Base-by-base conservation (phyloP, 2,888 invertebrate genomes). In the Perdita meconis region DNA sequence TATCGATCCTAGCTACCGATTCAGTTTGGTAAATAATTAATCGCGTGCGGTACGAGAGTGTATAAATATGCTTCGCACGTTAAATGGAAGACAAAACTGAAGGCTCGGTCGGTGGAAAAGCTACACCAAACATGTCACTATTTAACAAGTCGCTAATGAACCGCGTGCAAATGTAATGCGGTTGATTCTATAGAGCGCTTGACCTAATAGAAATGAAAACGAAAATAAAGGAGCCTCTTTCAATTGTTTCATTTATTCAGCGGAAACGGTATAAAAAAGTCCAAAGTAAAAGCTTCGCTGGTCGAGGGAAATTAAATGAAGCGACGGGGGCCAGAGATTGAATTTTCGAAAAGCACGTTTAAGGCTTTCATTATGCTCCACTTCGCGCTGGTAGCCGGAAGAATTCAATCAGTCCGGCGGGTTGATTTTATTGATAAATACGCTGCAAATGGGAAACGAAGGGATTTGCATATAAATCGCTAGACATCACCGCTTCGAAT, bases 381-480 rank as follows among this genome's bases (percentile, higher is more conserved):
- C 0, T 51, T 26, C 6, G 26, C 22, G 26, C n/a, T n/a, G n/a
- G 26, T 30, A 13, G 22, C 1, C 8, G 3, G n/a, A 51, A 51
- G 22, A 26, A 22, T 40, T n/a, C 5, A 1, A 5, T 64, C 24
- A 1, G 10, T 57, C 8, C 8, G 8, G 22, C 6, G 4, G 24
- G 24, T 8, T n/a, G 22, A 60, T 34, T 34, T 44, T 60, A 13
- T 47, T 24, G n/a, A 51, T 51, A 51, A 51, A 51, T 51, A 51
- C 22, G 47, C 47, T 19, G 47, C 19, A 47, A 47, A 22, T 47
- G 47, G 26, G n/a, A 51, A 30, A 26, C 26, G 26, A n/a, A n/a
- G 16, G 6, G 26, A 51, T 51, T 26, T 51, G 24, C 24, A n/a
- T 51, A n/a, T 16, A 51, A 47, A 47, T 47, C 26, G 26, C 26